Percentiles rank a stretch among this genome's conserved stretches.
Evolutionary conservation across 2,888 invertebrate species (phyloP).

Genomic region (Nomada ruficornis): DNA sequence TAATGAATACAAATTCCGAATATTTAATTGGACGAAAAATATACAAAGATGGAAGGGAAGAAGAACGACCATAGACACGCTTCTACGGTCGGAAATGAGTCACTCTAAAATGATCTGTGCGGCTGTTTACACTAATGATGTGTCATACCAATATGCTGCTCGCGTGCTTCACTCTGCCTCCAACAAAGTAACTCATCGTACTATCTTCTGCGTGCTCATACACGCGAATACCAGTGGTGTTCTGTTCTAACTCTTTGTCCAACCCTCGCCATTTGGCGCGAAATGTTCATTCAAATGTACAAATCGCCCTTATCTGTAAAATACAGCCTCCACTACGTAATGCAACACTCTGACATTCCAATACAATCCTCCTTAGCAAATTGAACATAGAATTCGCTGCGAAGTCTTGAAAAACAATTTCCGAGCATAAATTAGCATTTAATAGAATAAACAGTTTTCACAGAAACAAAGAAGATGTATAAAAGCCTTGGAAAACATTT

Average conservation of each 20-base stretch:
- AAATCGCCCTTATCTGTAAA: no score
- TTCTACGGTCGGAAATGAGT: constrained; percentile 22
- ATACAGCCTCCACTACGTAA: no score
- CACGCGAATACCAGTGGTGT: not conserved
- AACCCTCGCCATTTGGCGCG: no score
- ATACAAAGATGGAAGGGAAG: not conserved
- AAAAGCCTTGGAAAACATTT: not conserved
- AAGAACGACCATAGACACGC: not conserved
- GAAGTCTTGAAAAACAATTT: no score
- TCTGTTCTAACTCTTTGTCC: not conserved
- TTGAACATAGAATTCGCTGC: no score
- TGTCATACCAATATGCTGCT: constrained; percentile 24
- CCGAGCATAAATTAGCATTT: no score
- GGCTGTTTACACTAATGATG: constrained; percentile 24
- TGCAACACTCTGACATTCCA: no score
- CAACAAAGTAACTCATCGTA: constrained; percentile 4
- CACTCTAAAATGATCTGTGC: constrained; percentile 23
- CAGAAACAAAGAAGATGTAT: not conserved
- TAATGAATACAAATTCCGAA: not conserved
- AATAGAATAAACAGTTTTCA: no score
- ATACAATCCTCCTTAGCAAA: no score
- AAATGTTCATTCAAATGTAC: no score
- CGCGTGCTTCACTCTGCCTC: not conserved
- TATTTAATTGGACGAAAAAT: not conserved
- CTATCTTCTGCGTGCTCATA: not conserved